A percentile compares a stretch with the other conserved stretches of the same genome.
Evolutionary conservation across 2,797 vertebrate species (phyloP).

Genomic region (Echeneis naucrates): DNA sequence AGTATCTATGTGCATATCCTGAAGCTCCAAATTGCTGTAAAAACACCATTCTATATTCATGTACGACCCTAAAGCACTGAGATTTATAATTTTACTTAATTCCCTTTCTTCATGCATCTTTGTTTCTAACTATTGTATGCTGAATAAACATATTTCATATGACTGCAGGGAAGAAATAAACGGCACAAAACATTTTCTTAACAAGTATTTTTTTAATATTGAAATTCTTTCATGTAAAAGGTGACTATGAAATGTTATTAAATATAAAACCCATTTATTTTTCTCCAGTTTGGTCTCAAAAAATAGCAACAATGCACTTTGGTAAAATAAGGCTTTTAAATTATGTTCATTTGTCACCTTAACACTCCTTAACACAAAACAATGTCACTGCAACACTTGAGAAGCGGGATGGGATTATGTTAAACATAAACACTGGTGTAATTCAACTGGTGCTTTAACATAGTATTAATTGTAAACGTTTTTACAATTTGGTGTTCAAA

Average conservation of each 20-base stretch:
- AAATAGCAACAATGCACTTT: slow-evolving; percentile 12
- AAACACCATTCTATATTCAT: neutral
- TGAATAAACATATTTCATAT: neutral
- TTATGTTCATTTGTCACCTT: neutral
- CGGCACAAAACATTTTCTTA: slow-evolving; percentile 1
- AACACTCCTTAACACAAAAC: neutral
- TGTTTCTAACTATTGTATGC: neutral
- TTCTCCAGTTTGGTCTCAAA: slow-evolving; percentile 41
- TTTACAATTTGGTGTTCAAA: neutral
- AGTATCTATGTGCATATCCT: neutral
- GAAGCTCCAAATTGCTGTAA: neutral
- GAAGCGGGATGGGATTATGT: neutral
- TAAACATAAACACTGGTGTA: neutral
- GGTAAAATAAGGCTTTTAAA: slow-evolving; percentile 29
- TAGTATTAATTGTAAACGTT: neutral
- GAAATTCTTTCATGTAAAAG: slow-evolving; percentile 27
- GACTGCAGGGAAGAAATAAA: neutral
- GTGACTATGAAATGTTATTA: slow-evolving; percentile 33
- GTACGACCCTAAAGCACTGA: no score
- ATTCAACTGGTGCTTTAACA: neutral
- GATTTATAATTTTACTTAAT: neutral
- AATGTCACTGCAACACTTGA: slow-evolving; percentile 10
- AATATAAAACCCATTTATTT: slow-evolving; percentile 32
- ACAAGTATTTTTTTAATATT: slow-evolving; percentile 45
- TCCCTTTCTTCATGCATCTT: neutral